phyloP scores from a whole-genome alignment of 2,888 invertebrate genomes.

The Eristalis pertinax region DNA sequence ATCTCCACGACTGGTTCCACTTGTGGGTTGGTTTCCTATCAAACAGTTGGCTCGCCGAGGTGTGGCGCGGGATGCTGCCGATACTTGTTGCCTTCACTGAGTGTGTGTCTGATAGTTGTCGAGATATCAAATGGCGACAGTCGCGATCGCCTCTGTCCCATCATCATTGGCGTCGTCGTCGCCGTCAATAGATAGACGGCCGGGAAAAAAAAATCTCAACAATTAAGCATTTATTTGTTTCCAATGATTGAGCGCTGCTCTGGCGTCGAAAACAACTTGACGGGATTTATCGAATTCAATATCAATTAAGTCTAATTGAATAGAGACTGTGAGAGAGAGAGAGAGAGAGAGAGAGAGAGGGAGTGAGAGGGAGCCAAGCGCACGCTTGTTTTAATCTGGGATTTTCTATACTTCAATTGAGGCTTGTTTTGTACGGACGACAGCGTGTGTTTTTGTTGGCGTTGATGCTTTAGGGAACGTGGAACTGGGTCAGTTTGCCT shows the following conservation, averaged over 20 bases:
- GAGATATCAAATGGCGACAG: slow-evolving; percentile 52
- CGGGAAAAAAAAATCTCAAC: slow-evolving; percentile 20
- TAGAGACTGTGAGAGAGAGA: not conserved
- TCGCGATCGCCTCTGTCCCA: slow-evolving; percentile 12
- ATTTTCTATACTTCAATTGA: not conserved
- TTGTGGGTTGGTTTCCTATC: not conserved
- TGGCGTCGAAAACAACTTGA: slow-evolving; percentile 31
- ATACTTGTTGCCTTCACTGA: not conserved
- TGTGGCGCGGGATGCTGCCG: not conserved
- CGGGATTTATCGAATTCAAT: slow-evolving; percentile 52
- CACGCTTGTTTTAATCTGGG: not conserved
- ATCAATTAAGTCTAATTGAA: slow-evolving; percentile 60
- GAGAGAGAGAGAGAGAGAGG: not conserved
- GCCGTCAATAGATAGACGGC: not conserved
- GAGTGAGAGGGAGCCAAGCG: not conserved
- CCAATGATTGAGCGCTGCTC: slow-evolving; percentile 9
- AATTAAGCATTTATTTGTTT: slow-evolving; percentile 47
- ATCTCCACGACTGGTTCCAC: not conserved
- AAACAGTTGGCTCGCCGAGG: not conserved
- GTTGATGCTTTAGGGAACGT: not conserved
- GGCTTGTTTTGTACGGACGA: not conserved
- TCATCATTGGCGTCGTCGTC: not conserved
- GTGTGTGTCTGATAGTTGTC: not conserved
- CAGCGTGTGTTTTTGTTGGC: not conserved
- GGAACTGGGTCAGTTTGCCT: not conserved